phyloP scores from a whole-genome alignment of 2,797 vertebrate genomes.

The Oreonectes daqikongensis region DNA sequence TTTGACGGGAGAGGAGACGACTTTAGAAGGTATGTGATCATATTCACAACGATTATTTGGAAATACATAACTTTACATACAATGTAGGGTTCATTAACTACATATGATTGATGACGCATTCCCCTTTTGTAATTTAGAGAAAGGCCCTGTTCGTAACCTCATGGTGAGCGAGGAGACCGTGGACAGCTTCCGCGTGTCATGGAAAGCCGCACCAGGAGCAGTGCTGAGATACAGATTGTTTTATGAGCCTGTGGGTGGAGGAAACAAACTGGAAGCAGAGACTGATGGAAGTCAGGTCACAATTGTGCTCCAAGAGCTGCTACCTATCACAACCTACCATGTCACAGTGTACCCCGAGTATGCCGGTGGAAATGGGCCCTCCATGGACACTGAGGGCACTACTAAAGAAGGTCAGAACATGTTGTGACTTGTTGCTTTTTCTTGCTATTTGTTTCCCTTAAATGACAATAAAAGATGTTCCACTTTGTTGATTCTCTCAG shows the following conservation, averaged over 20 bases:
- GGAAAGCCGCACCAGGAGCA: conserved; percentile 88
- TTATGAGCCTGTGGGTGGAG: conserved; percentile 80
- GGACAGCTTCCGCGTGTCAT: conserved; percentile 88
- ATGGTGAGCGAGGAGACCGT: conserved; percentile 87
- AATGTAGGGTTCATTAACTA: background rate
- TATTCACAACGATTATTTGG: background rate
- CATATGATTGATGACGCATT: background rate
- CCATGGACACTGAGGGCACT: conserved; percentile 76
- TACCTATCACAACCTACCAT: conserved; percentile 79
- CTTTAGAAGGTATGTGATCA: conserved; percentile 84
- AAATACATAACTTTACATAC: background rate
- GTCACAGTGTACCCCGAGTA: conserved; percentile 80
- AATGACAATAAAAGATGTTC: background rate
- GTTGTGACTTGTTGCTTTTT: background rate
- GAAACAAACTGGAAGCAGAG: conserved; percentile 68
- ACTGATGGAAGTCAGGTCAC: conserved; percentile 72
- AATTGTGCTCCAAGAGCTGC: conserved; percentile 76
- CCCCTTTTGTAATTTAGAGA: conserved; percentile 65
- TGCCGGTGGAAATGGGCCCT: conserved; percentile 63
- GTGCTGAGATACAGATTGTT: conserved; percentile 88
- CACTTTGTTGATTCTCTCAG: conserved; percentile 69
- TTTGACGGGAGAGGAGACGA: conserved; percentile 89
- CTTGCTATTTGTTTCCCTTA: background rate
- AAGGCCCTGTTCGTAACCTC: conserved; percentile 85
- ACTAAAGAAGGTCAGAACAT: conserved; percentile 80